phyloP scores from a whole-genome alignment of 2,888 invertebrate genomes.

The Serripes groenlandicus region DNA sequence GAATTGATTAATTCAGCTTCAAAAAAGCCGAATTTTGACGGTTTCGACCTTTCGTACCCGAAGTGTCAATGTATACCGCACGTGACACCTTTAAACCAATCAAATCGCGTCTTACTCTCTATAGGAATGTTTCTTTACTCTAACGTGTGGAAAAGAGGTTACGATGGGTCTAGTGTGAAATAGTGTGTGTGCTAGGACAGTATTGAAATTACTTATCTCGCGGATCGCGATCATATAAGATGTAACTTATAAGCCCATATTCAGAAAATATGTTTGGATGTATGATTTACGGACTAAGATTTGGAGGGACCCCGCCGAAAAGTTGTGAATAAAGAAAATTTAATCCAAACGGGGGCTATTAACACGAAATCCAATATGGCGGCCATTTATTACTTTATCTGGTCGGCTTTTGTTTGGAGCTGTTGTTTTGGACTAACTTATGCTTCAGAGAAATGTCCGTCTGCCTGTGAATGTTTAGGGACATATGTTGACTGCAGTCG shows the following conservation, averaged over 20 bases:
- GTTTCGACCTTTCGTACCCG: slow-evolving; percentile 63
- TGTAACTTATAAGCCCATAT: slow-evolving; percentile 23
- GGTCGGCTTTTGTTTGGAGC: slow-evolving; percentile 80
- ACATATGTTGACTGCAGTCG: slow-evolving; percentile 92
- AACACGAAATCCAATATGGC: slow-evolving; percentile 81
- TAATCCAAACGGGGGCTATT: slow-evolving; percentile 61
- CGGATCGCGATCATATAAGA: slow-evolving; percentile 33
- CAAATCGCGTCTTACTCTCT: slow-evolving; percentile 53
- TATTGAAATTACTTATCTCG: slow-evolving; percentile 32
- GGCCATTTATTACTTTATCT: slow-evolving; percentile 81
- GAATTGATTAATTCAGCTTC: neutral
- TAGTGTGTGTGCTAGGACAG: slow-evolving; percentile 34
- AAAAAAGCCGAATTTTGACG: slow-evolving; percentile 31
- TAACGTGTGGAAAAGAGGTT: slow-evolving; percentile 68
- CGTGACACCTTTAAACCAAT: slow-evolving; percentile 66
- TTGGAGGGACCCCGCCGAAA: slow-evolving; percentile 24
- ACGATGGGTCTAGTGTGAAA: slow-evolving; percentile 54
- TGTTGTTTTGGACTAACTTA: slow-evolving; percentile 58
- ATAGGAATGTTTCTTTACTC: slow-evolving; percentile 71
- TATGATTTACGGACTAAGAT: slow-evolving; percentile 30
- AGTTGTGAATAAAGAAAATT: slow-evolving; percentile 55
- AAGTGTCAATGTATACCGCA: slow-evolving; percentile 68
- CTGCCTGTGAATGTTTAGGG: slow-evolving; percentile 91
- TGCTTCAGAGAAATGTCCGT: slow-evolving; percentile 88
- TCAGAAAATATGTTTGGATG: slow-evolving; percentile 42